Percentiles rank a stretch among this genome's conserved stretches.
These are phyloP conservation scores for Lumbricus terrestris DNA, from an alignment of 2,888 invertebrate genomes.

Conservation along the genomic window DNA sequence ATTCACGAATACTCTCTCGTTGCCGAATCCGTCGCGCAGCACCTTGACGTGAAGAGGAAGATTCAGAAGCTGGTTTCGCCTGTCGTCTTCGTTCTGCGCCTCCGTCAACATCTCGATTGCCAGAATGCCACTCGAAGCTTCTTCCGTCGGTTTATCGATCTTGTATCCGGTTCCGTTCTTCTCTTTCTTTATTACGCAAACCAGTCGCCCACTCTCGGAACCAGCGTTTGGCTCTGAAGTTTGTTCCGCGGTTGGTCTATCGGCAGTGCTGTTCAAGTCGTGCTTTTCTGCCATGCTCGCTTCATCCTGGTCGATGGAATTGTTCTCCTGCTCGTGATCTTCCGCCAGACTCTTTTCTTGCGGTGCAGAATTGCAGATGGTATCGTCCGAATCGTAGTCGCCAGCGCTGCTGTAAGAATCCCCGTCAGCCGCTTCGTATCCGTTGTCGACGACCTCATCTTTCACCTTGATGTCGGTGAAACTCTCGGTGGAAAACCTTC, in stretches of 20 bases:
- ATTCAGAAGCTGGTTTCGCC: not conserved
- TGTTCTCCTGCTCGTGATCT: not conserved
- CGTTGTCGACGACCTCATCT: slow-evolving; percentile 11
- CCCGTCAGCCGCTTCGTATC: not conserved
- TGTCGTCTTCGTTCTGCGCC: not conserved
- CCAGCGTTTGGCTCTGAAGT: not conserved
- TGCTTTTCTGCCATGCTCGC: not conserved
- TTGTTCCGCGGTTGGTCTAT: too few species aligned
- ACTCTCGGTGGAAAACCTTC: not conserved
- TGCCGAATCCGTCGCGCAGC: not conserved
- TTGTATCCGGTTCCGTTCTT: slow-evolving; percentile 7
- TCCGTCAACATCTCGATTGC: not conserved
- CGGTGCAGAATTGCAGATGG: not conserved
- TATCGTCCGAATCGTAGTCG: not conserved
- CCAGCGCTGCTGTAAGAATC: not conserved
- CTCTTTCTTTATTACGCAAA: slow-evolving; percentile 11
- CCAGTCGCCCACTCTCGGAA: not conserved
- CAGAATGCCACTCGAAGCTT: not conserved
- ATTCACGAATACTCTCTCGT: slow-evolving; percentile 8
- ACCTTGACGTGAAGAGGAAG: slow-evolving; percentile 13
- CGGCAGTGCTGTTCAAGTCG: not conserved
- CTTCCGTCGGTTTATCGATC: not conserved
- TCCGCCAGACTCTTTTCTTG: not conserved
- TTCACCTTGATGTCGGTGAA: not conserved
- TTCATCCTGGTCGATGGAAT: not conserved